phyloP scores from a whole-genome alignment of 2,888 invertebrate species.

The Sesia bembeciformis region DNA sequence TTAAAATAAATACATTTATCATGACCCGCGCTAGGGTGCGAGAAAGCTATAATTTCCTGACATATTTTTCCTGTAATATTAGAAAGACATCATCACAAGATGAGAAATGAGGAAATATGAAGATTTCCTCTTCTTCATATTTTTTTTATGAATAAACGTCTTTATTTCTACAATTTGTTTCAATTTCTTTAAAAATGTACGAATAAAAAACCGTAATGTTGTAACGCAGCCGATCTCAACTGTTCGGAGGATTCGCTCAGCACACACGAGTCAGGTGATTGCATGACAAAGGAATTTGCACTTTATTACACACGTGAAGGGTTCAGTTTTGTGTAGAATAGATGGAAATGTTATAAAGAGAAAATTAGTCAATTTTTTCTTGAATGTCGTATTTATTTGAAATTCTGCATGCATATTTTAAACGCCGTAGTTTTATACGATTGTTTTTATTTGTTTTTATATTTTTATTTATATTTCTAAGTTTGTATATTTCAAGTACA shows the following conservation, averaged over 20 bases:
- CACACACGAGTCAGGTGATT: slow-evolving; percentile 86
- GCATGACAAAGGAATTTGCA: slow-evolving; percentile 47
- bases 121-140: not conserved
- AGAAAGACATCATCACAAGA: too few relatives aligned
- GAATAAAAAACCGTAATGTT: not conserved
- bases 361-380: slow-evolving; percentile 7
- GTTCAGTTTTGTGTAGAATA: slow-evolving; percentile 34
- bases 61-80: too few relatives aligned
- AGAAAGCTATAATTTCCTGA: too few relatives aligned
- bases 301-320: slow-evolving; percentile 19
- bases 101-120: not conserved
- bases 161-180: too few relatives aligned
- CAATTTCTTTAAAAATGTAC: too few relatives aligned
- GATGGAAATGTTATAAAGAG: slow-evolving; percentile 12
- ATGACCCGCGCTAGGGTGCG: too few relatives aligned
- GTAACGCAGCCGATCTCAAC: slow-evolving; percentile 81
- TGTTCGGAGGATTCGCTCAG: slow-evolving; percentile 87
- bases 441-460: too few relatives aligned
- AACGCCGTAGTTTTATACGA: too few relatives aligned
- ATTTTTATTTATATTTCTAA: too few relatives aligned
- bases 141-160: not conserved
- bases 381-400: not conserved
- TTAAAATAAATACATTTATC: too few relatives aligned
- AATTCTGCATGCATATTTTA: too few relatives aligned
- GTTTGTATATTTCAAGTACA: too few relatives aligned